phyloP scores from a whole-genome alignment of 2,113 vertebrate genomes.

The Apeltes quadracus region DNA sequence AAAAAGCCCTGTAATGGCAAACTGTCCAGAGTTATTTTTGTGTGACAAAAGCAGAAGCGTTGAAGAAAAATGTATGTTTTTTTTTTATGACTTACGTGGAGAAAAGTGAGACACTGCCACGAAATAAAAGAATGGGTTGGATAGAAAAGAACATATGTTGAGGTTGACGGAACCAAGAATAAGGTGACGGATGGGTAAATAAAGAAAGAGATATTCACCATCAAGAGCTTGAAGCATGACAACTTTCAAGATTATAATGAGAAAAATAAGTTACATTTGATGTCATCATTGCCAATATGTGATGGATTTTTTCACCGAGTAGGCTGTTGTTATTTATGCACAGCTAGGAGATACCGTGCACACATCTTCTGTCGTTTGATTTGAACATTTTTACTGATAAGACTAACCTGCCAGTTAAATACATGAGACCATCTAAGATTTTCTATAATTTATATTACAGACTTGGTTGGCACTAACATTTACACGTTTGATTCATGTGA shows the following conservation, averaged over 20 bases:
- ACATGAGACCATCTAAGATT: neutral
- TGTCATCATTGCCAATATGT: conserved; percentile 54
- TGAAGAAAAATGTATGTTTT: neutral
- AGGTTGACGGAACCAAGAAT: neutral
- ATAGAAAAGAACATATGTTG: neutral
- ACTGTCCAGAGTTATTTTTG: neutral
- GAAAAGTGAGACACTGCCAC: conserved; percentile 16
- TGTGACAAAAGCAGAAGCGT: neutral
- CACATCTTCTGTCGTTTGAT: conserved; percentile 6
- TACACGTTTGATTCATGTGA: neutral
- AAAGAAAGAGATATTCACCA: conserved; percentile 10
- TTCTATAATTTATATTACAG: neutral
- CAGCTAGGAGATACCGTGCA: neutral
- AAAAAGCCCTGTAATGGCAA: neutral
- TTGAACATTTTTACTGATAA: conserved; percentile 7
- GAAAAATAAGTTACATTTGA: conserved; percentile 46
- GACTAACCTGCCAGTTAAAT: neutral
- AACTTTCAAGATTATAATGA: conserved; percentile 42
- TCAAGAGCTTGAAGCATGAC: conserved; percentile 13
- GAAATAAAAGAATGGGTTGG: neutral
- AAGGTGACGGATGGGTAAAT: conserved; percentile 19
- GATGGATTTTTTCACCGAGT: conserved; percentile 17
- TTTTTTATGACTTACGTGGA: neutral
- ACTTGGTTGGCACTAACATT: neutral
- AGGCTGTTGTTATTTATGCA: conserved; percentile 19